Evolutionary conservation across 2,113 vertebrate genomes (phyloP).

Genomic region (Scortum barcoo): DNA sequence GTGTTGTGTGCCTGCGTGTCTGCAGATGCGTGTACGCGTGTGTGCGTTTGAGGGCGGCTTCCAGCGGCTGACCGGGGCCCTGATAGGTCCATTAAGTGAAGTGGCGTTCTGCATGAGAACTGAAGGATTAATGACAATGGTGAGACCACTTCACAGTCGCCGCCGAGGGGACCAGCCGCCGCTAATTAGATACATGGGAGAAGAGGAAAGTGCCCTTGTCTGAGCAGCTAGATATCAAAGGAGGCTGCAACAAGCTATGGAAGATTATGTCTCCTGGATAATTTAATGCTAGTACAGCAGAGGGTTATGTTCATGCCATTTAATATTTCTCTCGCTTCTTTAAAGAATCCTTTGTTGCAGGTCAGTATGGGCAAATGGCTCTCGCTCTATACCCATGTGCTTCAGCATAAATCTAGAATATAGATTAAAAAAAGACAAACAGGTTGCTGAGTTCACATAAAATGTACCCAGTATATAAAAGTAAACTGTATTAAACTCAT

Average conservation of each 20-base stretch:
- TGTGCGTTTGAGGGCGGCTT: slow-evolving; percentile 7
- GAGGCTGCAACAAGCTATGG: slow-evolving; percentile 16
- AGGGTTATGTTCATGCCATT: not conserved
- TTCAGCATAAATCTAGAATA: no score
- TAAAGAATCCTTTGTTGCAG: not conserved
- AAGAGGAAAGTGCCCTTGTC: slow-evolving; percentile 64
- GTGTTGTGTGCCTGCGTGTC: not conserved
- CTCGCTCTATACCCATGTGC: not conserved
- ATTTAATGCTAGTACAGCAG: not conserved
- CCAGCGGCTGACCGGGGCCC: slow-evolving; percentile 49
- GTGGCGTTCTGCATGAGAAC: slow-evolving; percentile 36
- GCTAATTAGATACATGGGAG: slow-evolving; percentile 67
- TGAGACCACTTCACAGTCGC: slow-evolving; percentile 44
- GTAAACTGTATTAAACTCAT: no score
- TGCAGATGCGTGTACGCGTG: not conserved
- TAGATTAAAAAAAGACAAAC: no score
- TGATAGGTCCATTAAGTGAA: slow-evolving; percentile 15
- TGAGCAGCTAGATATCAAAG: slow-evolving; percentile 63
- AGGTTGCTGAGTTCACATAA: no score
- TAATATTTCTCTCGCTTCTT: not conserved
- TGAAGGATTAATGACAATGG: slow-evolving; percentile 65
- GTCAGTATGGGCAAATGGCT: not conserved
- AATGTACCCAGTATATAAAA: no score
- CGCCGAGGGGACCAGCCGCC: slow-evolving; percentile 42
- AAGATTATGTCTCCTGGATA: slow-evolving; percentile 33